phyloP scores from a whole-genome alignment of 2,888 invertebrate species.

The Hirtodrosophila histrioides region DNA sequence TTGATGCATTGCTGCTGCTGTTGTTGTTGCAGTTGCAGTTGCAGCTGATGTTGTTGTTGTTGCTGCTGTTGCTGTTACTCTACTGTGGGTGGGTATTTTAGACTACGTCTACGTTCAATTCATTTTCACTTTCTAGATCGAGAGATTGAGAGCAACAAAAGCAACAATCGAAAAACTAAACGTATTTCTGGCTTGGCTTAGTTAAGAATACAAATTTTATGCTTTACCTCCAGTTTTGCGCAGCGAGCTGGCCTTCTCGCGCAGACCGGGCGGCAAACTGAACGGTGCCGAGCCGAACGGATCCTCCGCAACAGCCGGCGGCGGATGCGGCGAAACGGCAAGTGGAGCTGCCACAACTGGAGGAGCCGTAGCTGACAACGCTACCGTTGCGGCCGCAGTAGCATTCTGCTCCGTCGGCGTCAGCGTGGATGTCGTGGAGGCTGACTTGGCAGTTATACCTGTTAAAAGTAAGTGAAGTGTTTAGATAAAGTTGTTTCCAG shows the following conservation, averaged over 20 bases:
- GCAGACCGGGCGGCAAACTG: constrained; percentile 87
- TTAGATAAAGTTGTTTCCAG: neutral
- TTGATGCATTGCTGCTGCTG: constrained; percentile 18
- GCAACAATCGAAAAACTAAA: constrained; percentile 79
- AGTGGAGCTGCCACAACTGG: constrained; percentile 23
- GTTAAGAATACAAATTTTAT: constrained; percentile 78
- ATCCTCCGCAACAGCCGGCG: constrained; percentile 86
- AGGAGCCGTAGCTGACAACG: constrained; percentile 12
- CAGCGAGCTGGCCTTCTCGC: constrained; percentile 84
- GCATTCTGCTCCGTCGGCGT: constrained; percentile 82
- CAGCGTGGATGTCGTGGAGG: constrained; percentile 83
- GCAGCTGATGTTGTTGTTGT: constrained; percentile 2
- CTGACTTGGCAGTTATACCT: constrained; percentile 84
- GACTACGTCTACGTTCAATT: constrained; percentile 77
- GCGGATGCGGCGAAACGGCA: constrained; percentile 57
- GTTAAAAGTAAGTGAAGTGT: neutral
- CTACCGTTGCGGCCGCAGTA: constrained; percentile 76
- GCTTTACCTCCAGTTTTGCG: constrained; percentile 85
- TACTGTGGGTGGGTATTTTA: constrained; percentile 65
- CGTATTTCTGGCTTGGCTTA: constrained; percentile 71
- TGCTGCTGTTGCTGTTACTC: constrained; percentile 53
- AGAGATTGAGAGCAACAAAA: constrained; percentile 79
- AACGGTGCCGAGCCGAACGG: constrained; percentile 94
- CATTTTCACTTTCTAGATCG: constrained; percentile 75
- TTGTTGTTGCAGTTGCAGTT: constrained; percentile 6